These are phyloP conservation scores for Oncorhynchus nerka DNA, from an alignment of 2,113 vertebrate genomes.

Conservation along the genomic window DNA sequence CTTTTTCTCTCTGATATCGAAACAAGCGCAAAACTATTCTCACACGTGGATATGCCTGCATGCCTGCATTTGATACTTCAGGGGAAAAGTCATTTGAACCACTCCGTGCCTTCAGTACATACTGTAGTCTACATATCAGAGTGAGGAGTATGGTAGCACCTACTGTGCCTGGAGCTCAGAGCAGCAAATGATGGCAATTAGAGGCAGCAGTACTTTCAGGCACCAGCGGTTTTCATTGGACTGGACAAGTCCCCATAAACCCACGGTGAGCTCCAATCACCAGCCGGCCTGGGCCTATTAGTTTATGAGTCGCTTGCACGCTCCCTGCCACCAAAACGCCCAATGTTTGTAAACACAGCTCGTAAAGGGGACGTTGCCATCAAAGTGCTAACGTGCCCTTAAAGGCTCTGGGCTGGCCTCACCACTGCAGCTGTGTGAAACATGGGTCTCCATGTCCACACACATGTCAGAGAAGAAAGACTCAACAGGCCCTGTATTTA, in stretches of 20 bases:
- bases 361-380: constrained; percentile 61
- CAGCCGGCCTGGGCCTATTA: constrained; percentile 55
- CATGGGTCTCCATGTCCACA: constrained; percentile 39
- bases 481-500: constrained; percentile 56
- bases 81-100: not conserved
- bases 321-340: constrained; percentile 56
- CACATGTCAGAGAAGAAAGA: constrained; percentile 63
- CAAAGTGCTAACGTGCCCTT: constrained; percentile 61
- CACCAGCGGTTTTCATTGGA: constrained; percentile 72
- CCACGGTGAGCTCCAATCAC: constrained; percentile 58
- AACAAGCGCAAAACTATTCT: constrained; percentile 1
- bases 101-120: not conserved
- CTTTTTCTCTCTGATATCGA: not conserved
- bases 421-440: constrained; percentile 49
- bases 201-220: constrained; percentile 70
- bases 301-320: constrained; percentile 67
- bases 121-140: constrained; percentile 9
- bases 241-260: constrained; percentile 69
- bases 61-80: not conserved
- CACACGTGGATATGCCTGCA: too few relatives aligned
- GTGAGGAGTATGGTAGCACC: constrained; percentile 51
- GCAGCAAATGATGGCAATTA: constrained; percentile 57
- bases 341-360: constrained; percentile 70
- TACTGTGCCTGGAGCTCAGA: constrained; percentile 53
- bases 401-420: constrained; percentile 54